A percentile compares a stretch with the other conserved stretches of the same genome.
These are phyloP conservation scores for Uria aalge DNA, from an alignment of 2,113 vertebrate genomes.

Conservation along the genomic window DNA sequence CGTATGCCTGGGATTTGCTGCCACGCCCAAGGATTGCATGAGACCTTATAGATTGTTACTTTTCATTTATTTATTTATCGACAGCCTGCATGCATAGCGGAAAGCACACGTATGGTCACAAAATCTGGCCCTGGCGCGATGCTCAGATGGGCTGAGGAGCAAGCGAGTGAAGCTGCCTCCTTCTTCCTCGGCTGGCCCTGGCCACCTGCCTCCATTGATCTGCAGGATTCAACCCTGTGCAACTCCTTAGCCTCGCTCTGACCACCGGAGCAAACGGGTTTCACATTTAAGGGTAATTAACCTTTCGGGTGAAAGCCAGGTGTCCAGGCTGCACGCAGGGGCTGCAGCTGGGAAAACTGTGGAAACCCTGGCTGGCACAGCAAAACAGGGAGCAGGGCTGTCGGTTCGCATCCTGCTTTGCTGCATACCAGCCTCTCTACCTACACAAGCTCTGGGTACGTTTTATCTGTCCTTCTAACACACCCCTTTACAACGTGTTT, in stretches of 20 bases:
- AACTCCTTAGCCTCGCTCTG: not conserved
- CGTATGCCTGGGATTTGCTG: too few relatives aligned
- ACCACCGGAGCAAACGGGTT: not conserved
- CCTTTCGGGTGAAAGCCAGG: not conserved
- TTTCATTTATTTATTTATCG: not conserved
- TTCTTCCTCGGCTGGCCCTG: not conserved
- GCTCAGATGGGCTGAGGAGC: not conserved
- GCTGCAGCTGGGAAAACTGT: not conserved
- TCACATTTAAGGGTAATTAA: not conserved
- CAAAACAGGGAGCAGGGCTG: not conserved
- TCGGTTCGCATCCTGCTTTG: not conserved
- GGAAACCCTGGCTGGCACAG: not conserved
- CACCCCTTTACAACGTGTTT: not conserved
- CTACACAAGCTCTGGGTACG: not conserved
- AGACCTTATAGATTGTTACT: not conserved
- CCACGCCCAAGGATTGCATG: not conserved
- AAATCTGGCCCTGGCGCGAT: not conserved
- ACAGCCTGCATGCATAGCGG: rapidly evolving
- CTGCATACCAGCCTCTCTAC: not conserved
- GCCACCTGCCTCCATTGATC: not conserved
- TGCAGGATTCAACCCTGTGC: not conserved
- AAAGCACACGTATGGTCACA: rapidly evolving
- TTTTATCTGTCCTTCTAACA: not conserved
- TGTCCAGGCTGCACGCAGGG: not conserved
- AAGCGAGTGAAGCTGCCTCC: not conserved